Evolutionary conservation across 2,888 invertebrate genomes (phyloP), one percentile per base, ranked within the genome.

Genomic region (Tyria jacobaeae): DNA sequence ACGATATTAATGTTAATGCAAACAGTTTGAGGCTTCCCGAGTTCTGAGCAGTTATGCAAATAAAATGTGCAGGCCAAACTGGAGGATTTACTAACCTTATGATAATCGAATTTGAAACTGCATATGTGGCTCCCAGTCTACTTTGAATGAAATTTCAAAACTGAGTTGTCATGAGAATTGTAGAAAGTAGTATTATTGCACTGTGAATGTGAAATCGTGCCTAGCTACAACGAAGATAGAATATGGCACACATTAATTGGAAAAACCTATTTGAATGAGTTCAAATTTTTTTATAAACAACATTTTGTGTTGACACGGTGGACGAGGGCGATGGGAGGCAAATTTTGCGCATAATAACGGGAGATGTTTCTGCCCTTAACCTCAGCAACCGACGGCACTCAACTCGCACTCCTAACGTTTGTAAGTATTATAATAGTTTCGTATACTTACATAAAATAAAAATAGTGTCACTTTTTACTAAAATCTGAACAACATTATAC

Each of bases 11-110:
- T 77, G 70, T 73, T 70, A 80, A 81, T 79, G 72, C 70, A 73
- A 73, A 73, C 76, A 71, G 69, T 75, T 70, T 71, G 65, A 64
- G 60, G 68, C 66, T 50, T 47, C 54, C 52, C 66, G 71, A 64
- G 59, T 68, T 65, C 65, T 62, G 66, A 64, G 78, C 75, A 78
- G 81, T 83, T 86, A 86, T 86, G 85, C 81, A 80, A 85, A 86
- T 84, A 83, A 80, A 82, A 82, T 75, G 78, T 77, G 75, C 81
- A 74, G 70, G 68, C 73, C 69, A 81, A 78, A 71, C 77, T 71
- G 71, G 54, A 66, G 81, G 82, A 81, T 83, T 81, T 79, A 76
- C 74, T 81, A 78, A 79, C 83, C 83, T 81, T 86, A 86, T 86
- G 86, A 76, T 83, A 85, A 84, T 82, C 73, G 65, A 76, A 79